These are phyloP conservation scores for Drosophila prolongata DNA, from an alignment of 2,888 invertebrate species.

Conservation along the genomic window DNA sequence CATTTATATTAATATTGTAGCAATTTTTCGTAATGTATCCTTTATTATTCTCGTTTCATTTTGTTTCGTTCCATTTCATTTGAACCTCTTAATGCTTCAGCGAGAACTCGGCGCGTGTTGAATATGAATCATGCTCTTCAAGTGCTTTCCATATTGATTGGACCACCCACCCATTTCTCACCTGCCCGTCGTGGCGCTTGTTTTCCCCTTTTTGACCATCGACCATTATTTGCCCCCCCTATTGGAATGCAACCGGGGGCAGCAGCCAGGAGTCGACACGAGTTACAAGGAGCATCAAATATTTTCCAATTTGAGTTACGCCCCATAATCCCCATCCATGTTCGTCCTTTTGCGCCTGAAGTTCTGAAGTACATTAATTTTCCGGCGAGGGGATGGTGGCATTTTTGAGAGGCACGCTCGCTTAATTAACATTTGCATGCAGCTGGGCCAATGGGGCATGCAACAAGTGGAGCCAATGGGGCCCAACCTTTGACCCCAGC, in stretches of 20 bases:
- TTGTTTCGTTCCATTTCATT: constrained; percentile 62
- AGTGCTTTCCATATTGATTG: constrained; percentile 73
- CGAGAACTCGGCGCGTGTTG: constrained; percentile 60
- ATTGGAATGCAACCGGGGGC: constrained; percentile 7
- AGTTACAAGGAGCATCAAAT: constrained; percentile 20
- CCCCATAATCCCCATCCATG: not conserved
- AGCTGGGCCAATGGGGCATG: constrained; percentile 36
- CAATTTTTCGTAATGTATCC: constrained; percentile 1
- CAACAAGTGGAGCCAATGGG: constrained; percentile 32
- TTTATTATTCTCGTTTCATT: constrained; percentile 47
- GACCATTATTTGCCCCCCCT: constrained; percentile 17
- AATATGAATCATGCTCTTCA: constrained; percentile 65
- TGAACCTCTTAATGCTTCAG: constrained; percentile 54
- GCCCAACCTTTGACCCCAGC: constrained; percentile 1
- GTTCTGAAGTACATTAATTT: constrained; percentile 15
- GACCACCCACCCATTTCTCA: constrained; percentile 26
- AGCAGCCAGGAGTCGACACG: not conserved
- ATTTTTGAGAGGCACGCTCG: constrained; percentile 26
- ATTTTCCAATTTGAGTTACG: constrained; percentile 56
- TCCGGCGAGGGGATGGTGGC: not conserved
- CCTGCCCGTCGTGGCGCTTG: constrained; percentile 19
- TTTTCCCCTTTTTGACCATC: constrained; percentile 9
- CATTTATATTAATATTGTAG: not conserved
- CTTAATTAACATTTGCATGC: constrained; percentile 56
- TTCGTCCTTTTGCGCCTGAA: not conserved